These are phyloP conservation scores for Taurulus bubalis DNA, from an alignment of 2,113 vertebrate genomes.

Conservation along the genomic window DNA sequence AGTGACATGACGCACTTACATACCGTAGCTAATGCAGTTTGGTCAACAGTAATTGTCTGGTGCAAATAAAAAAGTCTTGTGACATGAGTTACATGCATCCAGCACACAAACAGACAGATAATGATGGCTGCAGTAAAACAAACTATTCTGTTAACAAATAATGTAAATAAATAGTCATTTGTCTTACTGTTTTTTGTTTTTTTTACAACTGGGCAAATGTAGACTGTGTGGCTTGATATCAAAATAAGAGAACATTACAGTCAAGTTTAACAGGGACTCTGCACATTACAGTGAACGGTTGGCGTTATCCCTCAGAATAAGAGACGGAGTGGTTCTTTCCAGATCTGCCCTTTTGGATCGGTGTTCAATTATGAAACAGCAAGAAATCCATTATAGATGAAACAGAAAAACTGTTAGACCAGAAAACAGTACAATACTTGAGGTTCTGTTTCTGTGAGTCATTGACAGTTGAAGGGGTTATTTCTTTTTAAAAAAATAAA, in stretches of 20 bases:
- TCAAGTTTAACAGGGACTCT: background rate
- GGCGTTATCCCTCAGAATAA: background rate
- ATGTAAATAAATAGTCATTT: background rate
- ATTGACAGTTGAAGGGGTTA: background rate
- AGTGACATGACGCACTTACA: slow-evolving; percentile 61
- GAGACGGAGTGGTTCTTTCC: background rate
- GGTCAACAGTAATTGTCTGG: slow-evolving; percentile 45
- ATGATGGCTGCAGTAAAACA: background rate
- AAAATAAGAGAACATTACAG: background rate
- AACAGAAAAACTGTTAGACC: background rate
- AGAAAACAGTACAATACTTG: background rate
- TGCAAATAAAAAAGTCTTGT: slow-evolving; percentile 20
- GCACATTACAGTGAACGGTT: background rate
- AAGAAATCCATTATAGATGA: slow-evolving; percentile 3
- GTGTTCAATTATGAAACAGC: slow-evolving; percentile 1
- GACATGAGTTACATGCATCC: slow-evolving; percentile 3
- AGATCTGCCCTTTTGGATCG: slow-evolving; percentile 2
- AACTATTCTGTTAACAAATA: slow-evolving; percentile 1
- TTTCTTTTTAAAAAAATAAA: background rate
- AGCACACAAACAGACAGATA: slow-evolving; percentile 5
- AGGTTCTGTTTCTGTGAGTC: background rate
- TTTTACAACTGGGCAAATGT: background rate
- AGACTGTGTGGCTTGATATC: background rate
- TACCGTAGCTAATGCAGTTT: slow-evolving; percentile 28
- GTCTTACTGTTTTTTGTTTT: background rate